Base-by-base conservation (phyloP, 2,888 invertebrate species). In the Drosophila emarginata region DNA sequence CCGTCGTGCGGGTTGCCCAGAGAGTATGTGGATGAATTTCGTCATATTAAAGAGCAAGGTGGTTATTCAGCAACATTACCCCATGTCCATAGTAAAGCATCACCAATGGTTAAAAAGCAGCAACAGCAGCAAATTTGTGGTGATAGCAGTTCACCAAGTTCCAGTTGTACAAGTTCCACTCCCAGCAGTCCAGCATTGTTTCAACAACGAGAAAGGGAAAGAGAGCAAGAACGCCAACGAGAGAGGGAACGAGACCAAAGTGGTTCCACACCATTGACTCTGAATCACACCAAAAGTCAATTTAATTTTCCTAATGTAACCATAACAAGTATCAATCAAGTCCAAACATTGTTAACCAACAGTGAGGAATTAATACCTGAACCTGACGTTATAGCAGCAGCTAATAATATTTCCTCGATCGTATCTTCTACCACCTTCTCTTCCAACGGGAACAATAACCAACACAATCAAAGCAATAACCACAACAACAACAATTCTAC, bases 131-230 rank as follows among this genome's bases (percentile, higher is more conserved):
- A 78, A 6, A 64, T 45, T 21, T 45, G 71, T 28, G 96, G 95
- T 23, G 97, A 97, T 92, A 97, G 97, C 77, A 97, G 97, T 91
- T 98, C 98, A 50, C 97, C 96, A 91, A 97, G 97, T 63, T 98
- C 98, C 63, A 98, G 98, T 91, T 98, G 98, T 93, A 98, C 98
- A 92, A 98, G 97, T 91, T 98, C 98, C 66, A 97, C 98, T 72
- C 98, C 98, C 73, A 98, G 98, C 81, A 98, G 97, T 90, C 98
- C 99, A 58, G 98, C 97, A 80, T 93, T 95, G 82, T 93, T 91
- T 50, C 89, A 89, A 56, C 77, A 88, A 4, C 89, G 93, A 12
- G 54, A 54, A 18, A 54, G 32, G 88, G 94, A 89, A 39, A 82
- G 85, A 7, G 89, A 93, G 3, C 69, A 65, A n/a, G 72, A 78